Conservation (phyloP, 2,797 vertebrate species). For the Catostomus latipinnis region DNA sequence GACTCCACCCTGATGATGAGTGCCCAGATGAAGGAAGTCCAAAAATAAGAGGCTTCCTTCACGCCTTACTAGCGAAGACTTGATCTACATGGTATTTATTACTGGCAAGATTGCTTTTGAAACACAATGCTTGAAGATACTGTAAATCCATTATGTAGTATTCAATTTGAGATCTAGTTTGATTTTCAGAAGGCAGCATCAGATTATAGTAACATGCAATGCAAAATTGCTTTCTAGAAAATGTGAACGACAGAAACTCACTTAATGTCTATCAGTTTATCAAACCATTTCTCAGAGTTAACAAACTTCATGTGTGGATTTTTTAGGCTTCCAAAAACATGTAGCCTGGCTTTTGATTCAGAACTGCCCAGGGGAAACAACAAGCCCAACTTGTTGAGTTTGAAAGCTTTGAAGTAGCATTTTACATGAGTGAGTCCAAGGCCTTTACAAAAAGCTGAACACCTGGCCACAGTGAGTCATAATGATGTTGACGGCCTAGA, state of each 20-base stretch:
- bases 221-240: neutral
- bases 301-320: neutral
- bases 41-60: slow-evolving; percentile 49
- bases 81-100: slow-evolving; percentile 29
- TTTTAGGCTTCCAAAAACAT: slow-evolving; percentile 22
- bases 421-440: slow-evolving; percentile 28
- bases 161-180: neutral
- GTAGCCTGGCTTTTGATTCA: slow-evolving; percentile 31
- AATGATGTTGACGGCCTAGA: slow-evolving; percentile 49
- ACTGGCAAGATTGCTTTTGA: neutral
- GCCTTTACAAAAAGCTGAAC: slow-evolving; percentile 43
- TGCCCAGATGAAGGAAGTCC: slow-evolving; percentile 64
- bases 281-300: neutral
- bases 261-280: neutral
- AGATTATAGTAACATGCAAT: neutral
- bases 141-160: no score
- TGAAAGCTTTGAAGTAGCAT: slow-evolving; percentile 37
- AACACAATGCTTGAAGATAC: neutral
- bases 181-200: neutral
- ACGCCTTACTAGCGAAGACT: slow-evolving; percentile 41
- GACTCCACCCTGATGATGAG: slow-evolving; percentile 65
- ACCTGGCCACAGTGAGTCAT: slow-evolving; percentile 37
- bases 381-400: slow-evolving; percentile 32
- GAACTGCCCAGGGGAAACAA: slow-evolving; percentile 25
- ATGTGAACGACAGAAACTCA: neutral